These are phyloP conservation scores for Podarcis muralis DNA, from an alignment of 2,113 vertebrate species.

Conservation along the genomic window DNA sequence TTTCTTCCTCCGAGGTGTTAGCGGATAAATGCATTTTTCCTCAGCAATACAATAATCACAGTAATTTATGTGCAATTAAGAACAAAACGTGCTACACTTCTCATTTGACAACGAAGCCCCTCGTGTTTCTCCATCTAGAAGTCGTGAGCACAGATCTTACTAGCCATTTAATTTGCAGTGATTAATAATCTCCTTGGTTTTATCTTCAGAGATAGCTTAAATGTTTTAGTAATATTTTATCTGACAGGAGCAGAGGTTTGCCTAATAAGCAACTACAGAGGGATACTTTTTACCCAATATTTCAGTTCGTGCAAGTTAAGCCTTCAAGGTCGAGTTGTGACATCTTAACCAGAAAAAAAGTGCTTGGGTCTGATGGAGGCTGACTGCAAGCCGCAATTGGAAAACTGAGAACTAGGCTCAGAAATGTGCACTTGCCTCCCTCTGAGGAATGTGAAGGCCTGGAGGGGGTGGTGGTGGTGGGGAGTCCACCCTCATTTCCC, in stretches of 20 bases:
- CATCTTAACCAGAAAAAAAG: conserved; percentile 13
- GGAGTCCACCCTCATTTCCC: no score
- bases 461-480: no score
- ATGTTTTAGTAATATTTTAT: conserved; percentile 35
- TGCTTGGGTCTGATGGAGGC: neutral
- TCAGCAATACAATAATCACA: conserved; percentile 59
- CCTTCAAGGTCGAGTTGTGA: conserved; percentile 26
- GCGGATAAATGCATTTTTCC: conserved; percentile 59
- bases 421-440: neutral
- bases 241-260: conserved; percentile 25
- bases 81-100: conserved; percentile 46
- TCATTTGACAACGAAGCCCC: conserved; percentile 57
- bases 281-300: neutral
- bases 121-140: conserved; percentile 54
- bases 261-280: conserved; percentile 10
- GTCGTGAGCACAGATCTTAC: conserved; percentile 35
- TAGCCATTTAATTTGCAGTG: conserved; percentile 30
- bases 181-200: conserved; percentile 43
- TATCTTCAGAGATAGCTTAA: conserved; percentile 41
- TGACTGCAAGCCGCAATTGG: neutral
- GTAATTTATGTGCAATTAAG: conserved; percentile 71
- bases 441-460: no score
- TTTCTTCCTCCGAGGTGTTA: conserved; percentile 61
- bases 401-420: neutral
- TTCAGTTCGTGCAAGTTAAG: conserved; percentile 1